phyloP scores from a whole-genome alignment of 2,888 invertebrate species.

The Slavum lentiscoides region DNA sequence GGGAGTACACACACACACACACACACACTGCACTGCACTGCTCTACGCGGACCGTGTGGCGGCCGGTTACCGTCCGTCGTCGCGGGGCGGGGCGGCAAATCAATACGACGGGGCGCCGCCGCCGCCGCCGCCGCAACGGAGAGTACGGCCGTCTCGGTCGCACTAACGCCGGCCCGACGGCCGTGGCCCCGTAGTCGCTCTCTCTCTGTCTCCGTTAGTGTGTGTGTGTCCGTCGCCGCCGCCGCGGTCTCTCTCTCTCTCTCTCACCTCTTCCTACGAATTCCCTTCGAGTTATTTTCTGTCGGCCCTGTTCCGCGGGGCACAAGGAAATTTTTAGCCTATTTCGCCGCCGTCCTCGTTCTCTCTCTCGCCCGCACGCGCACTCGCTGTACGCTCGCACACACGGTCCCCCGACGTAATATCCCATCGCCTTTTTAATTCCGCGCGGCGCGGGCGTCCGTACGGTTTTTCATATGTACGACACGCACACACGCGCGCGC shows the following conservation, averaged over 20 bases:
- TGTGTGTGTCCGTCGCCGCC: not conserved
- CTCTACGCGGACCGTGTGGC: not conserved
- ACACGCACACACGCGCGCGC: not conserved
- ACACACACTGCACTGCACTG: too few relatives aligned
- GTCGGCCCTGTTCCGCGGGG: slow-evolving; percentile 51
- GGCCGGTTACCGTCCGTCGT: not conserved
- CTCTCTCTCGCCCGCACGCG: not conserved
- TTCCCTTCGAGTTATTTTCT: slow-evolving; percentile 52
- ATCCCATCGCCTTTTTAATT: slow-evolving; percentile 47
- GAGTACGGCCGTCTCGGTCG: slow-evolving; percentile 41
- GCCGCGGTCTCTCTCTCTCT: too few relatives aligned
- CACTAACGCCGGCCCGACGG: slow-evolving; percentile 9
- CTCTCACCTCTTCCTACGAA: too few relatives aligned
- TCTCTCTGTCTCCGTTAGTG: slow-evolving; percentile 32
- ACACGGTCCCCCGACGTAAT: slow-evolving; percentile 33
- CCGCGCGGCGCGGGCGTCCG: slow-evolving; percentile 48
- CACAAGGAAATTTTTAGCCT: slow-evolving; percentile 52
- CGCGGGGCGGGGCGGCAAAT: slow-evolving; percentile 31
- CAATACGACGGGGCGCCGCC: slow-evolving; percentile 52
- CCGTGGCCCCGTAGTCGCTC: slow-evolving; percentile 40
- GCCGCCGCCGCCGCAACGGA: slow-evolving; percentile 4
- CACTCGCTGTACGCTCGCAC: not conserved
- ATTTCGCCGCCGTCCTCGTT: slow-evolving; percentile 19
- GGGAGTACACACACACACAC: too few relatives aligned
- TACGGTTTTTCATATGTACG: slow-evolving; percentile 24